Evolutionary conservation across 1,140 invertebrate species (phyloP).

Genomic region (Drosophila tani): DNA sequence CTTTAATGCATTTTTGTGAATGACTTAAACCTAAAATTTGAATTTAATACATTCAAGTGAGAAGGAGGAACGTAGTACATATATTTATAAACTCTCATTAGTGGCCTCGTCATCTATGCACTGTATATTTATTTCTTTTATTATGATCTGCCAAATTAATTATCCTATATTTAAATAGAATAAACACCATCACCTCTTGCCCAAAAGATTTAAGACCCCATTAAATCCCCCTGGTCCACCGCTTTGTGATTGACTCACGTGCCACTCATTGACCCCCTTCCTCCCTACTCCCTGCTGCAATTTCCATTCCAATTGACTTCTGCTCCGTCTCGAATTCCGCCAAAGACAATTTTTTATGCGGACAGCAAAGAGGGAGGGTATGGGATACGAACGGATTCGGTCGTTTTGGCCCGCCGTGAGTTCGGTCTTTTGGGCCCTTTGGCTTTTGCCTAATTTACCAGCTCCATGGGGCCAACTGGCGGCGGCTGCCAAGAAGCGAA

Average conservation of each 20-base stretch:
- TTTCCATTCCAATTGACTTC: constrained; percentile 53
- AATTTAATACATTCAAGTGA: no score
- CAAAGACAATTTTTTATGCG: constrained; percentile 42
- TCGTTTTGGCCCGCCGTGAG: constrained; percentile 25
- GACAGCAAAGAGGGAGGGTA: not conserved
- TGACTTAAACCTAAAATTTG: no score
- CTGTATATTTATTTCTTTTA: not conserved
- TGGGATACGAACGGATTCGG: not conserved
- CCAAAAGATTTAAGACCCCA: not conserved
- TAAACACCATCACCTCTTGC: not conserved
- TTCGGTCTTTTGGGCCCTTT: constrained; percentile 53
- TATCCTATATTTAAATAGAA: not conserved
- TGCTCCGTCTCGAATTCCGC: constrained; percentile 39
- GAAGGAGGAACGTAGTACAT: not conserved
- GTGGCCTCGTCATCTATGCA: not conserved
- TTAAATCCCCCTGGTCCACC: not conserved
- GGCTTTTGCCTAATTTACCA: constrained; percentile 74
- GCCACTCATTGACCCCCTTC: constrained; percentile 37
- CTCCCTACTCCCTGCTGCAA: not conserved
- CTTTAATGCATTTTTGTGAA: no score
- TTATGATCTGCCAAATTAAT: not conserved
- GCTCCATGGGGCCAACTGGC: constrained; percentile 55
- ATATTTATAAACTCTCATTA: not conserved
- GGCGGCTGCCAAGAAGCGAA: constrained; percentile 55
- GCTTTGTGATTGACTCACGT: constrained; percentile 43